These are phyloP conservation scores for Murina feae DNA, from an alignment of 2,113 vertebrate genomes.

Conservation along the genomic window DNA sequence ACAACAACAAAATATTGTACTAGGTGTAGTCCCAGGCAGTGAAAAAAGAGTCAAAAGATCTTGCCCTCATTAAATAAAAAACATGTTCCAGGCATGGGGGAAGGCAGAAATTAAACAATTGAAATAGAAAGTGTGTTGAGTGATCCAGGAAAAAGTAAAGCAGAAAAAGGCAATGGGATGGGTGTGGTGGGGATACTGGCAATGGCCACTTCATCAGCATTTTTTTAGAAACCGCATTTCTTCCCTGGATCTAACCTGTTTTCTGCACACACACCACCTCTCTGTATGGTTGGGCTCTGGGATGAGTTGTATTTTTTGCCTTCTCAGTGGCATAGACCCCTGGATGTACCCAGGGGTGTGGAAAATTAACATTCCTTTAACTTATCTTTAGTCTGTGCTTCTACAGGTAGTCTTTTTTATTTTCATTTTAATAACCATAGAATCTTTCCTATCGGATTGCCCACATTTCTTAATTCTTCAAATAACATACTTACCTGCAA, in stretches of 20 bases:
- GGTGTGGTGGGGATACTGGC: neutral
- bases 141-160: neutral
- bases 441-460: neutral
- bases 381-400: neutral
- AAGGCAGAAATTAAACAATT: neutral
- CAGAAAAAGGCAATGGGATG: neutral
- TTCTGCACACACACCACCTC: neutral
- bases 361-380: neutral
- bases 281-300: neutral
- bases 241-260: neutral
- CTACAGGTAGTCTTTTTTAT: neutral
- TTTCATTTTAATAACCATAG: neutral
- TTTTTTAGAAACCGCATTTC: neutral
- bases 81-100: neutral
- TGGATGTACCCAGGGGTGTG: neutral
- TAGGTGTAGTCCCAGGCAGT: neutral
- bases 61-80: neutral
- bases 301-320: neutral
- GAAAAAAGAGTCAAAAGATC: neutral
- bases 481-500: neutral
- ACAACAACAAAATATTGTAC: neutral
- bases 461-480: conserved; percentile 1
- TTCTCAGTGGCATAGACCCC: neutral
- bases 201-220: neutral
- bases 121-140: neutral